phyloP scores from a whole-genome alignment of 2,797 vertebrate species.

The Distichodus sexfasciatus region DNA sequence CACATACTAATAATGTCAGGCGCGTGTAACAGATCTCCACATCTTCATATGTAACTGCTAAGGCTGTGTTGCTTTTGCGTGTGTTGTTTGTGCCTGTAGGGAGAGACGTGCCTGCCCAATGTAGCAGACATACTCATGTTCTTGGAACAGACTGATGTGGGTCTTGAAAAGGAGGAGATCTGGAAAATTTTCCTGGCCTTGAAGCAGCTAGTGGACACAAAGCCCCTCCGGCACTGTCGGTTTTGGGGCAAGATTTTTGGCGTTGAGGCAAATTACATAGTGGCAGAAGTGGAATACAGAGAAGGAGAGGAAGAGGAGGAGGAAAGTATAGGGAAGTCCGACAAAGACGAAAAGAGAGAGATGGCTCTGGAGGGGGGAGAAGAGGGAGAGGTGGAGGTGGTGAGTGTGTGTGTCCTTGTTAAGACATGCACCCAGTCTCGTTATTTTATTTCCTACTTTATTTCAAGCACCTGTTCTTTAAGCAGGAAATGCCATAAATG shows the following conservation, averaged over 20 bases:
- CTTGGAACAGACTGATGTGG: constrained; percentile 88
- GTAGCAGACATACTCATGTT: constrained; percentile 84
- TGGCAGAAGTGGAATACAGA: constrained; percentile 82
- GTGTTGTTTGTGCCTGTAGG: constrained; percentile 67
- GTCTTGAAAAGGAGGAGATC: constrained; percentile 82
- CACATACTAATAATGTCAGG: too few relatives aligned
- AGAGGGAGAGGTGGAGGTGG: constrained; percentile 46
- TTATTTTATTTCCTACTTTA: too few relatives aligned
- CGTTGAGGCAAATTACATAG: constrained; percentile 80
- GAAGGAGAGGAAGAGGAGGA: constrained; percentile 74
- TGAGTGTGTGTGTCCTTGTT: constrained; percentile 11
- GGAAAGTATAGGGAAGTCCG: constrained; percentile 57
- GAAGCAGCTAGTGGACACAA: constrained; percentile 78
- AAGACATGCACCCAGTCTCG: too few relatives aligned
- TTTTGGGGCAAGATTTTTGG: constrained; percentile 96
- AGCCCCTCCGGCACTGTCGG: constrained; percentile 78
- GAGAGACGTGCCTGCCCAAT: constrained; percentile 77
- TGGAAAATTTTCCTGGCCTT: constrained; percentile 85
- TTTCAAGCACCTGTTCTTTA: too few relatives aligned
- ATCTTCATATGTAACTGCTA: background rate
- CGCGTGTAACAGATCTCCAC: background rate
- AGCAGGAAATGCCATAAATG: too few relatives aligned
- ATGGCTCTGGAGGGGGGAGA: constrained; percentile 55
- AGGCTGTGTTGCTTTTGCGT: background rate
- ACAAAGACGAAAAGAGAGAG: constrained; percentile 48